Evolutionary conservation across 2,888 invertebrate genomes (phyloP), one percentile per base, ranked within the genome.

Genomic region (Metopia argyrocephala): DNA sequence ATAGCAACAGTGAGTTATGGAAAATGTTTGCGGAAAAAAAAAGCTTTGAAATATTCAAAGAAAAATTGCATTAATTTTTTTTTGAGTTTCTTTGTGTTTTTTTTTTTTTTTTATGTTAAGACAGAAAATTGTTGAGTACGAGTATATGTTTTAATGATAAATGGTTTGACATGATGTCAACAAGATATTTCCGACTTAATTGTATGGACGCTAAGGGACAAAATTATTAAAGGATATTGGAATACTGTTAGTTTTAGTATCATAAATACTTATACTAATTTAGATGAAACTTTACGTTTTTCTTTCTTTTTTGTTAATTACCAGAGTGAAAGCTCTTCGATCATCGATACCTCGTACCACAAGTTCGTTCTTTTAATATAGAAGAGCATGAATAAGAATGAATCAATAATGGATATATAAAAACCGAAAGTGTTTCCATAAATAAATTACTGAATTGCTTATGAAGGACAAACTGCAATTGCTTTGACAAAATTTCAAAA

Each of bases 121-220:
- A 62, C n/a, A 62, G 57, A 46, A 75, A 56, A 46, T 31, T 68
- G 64, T 68, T 73, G 23, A 31, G 25, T 46, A 68, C 48, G 74
- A 81, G 69, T 73, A 61, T 78, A 61, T 54, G 71, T 70, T 69
- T 50, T 48, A 82, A 79, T 86, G 86, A 86, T 86, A 84, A 86
- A 86, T 86, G 83, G 81, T 82, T 66, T 79, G 66, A 84, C 84
- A 84, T 84, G 84, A 85, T 85, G 86, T 85, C 86, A 86, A 85
- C 79, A 85, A 83, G 83, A 81, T 61, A 82, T 84, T 81, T 82
- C 84, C 84, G 83, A 79, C 62, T 79, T 56, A 69, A 76, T 76
- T 69, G 61, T 56, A 20, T 56, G 45, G 20, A 38, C 38, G 15
- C 38, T 15, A 38, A 38, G 12, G 38, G 12, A 38, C 9, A 9